phyloP scores from a whole-genome alignment of 2,113 vertebrate species.

The Petaurus breviceps region DNA sequence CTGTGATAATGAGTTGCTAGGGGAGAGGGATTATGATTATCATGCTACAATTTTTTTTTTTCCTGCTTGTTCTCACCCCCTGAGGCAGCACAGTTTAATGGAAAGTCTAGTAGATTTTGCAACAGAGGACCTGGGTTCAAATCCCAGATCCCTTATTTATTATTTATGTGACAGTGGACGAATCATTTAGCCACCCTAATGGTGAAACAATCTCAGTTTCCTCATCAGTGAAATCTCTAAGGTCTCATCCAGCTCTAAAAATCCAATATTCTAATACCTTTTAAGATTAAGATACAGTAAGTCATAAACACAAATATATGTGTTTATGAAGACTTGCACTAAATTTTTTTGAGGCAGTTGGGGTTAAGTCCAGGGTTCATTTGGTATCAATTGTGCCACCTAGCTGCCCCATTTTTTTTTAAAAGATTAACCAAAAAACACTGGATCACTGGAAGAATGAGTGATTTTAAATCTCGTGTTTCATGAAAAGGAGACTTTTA shows the following conservation, averaged over 20 bases:
- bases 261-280: neutral
- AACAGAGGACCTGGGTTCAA: neutral
- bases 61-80: neutral
- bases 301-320: neutral
- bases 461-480: slow-evolving; percentile 9
- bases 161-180: neutral
- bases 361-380: neutral
- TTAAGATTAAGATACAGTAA: neutral
- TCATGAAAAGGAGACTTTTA: neutral
- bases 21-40: neutral
- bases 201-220: neutral
- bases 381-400: too few species aligned
- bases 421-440: neutral
- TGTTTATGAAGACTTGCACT: neutral
- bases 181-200: neutral
- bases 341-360: neutral
- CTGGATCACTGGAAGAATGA: neutral
- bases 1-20: neutral
- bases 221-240: neutral
- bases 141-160: neutral
- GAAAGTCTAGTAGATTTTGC: neutral
- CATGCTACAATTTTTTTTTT: neutral
- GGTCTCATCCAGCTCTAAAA: neutral
- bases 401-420: too few species aligned
- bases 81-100: neutral